Evolutionary conservation across 2,797 vertebrate genomes (phyloP), one percentile per base, ranked within the genome.

Genomic region (Danio tinwini): DNA sequence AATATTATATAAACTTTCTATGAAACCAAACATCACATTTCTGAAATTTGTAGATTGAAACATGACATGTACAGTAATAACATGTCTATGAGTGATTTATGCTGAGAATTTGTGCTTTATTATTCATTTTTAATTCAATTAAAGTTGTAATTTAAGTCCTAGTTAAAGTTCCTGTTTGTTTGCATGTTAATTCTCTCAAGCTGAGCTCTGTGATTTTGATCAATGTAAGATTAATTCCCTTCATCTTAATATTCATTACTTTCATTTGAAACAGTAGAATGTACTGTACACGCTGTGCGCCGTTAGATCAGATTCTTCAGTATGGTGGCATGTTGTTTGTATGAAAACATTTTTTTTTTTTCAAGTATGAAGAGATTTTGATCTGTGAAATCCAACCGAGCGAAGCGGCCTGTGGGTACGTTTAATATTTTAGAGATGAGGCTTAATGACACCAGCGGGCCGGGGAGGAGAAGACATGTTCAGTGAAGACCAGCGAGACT

Each of bases 361-460:
- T 56, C 16, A 21, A 62, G 68, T 45, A 9, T 72, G 61, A 59
- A 61, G 49, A 80, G 77, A 80, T 80, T 73, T 72, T 55, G 63
- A 29, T 79, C 59, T 45, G 68, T 47, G 68, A 56, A 72, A 79
- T 79, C 59, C 58, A 63, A 50, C 77, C 53, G 19, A 73, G 69
- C 17, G 19, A 73, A 73, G 58, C 39, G 13, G 55, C 56, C 72
- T 42, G 76, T 75, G 49, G 78, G 56, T 76, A 13, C 47, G 6
- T 56, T 73, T 73, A 72, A 80, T 72, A 72, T 64, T 80, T 80
- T 80, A 56, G 55, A 45, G 49, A 76, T 67, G 70, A 78, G 56
- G 19, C n/a, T 61, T 63, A 77, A 75, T 78, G 85, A 82, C 81
- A 76, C 83, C 77, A 75, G 62, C 52, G 58, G 40, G 68, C 40